A percentile compares a stretch with the other conserved stretches of the same genome.
phyloP scores from a whole-genome alignment of 2,113 vertebrate genomes.

The Chitala chitala region DNA sequence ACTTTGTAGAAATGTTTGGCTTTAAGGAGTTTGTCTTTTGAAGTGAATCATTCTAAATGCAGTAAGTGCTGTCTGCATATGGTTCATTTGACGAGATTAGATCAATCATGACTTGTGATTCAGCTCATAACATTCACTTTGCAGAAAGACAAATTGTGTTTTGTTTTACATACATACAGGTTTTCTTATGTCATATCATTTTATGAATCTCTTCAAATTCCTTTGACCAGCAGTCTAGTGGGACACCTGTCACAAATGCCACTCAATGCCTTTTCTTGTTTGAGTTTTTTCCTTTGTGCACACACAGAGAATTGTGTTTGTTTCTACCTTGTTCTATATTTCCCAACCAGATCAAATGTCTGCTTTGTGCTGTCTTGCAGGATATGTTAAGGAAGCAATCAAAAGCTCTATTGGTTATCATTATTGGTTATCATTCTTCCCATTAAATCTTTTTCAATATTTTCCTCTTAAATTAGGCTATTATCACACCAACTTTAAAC shows the following conservation, averaged over 20 bases:
- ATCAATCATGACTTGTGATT: too few relatives aligned
- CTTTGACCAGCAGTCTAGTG: background rate
- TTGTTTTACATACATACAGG: background rate
- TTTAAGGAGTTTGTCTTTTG: too few relatives aligned
- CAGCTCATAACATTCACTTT: too few relatives aligned
- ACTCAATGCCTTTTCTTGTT: too few relatives aligned
- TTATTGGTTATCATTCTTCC: background rate
- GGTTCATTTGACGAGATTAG: too few relatives aligned
- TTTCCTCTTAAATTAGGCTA: background rate
- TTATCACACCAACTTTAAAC: too few relatives aligned
- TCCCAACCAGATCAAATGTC: background rate
- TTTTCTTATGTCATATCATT: background rate
- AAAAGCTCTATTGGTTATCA: too few relatives aligned
- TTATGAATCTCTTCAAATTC: background rate
- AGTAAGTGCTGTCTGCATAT: too few relatives aligned
- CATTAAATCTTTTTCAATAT: background rate
- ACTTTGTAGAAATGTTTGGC: too few relatives aligned
- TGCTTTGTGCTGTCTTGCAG: background rate
- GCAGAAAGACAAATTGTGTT: too few relatives aligned
- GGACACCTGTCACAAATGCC: background rate
- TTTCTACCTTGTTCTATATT: background rate
- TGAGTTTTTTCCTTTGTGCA: too few relatives aligned
- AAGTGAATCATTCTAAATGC: too few relatives aligned
- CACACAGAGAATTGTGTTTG: background rate
- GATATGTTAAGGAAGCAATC: background rate